A percentile compares a stretch with the other conserved stretches of the same genome.
Evolutionary conservation across 1,140 invertebrate genomes (phyloP).

Genomic region (Sarcophaga peregrina): DNA sequence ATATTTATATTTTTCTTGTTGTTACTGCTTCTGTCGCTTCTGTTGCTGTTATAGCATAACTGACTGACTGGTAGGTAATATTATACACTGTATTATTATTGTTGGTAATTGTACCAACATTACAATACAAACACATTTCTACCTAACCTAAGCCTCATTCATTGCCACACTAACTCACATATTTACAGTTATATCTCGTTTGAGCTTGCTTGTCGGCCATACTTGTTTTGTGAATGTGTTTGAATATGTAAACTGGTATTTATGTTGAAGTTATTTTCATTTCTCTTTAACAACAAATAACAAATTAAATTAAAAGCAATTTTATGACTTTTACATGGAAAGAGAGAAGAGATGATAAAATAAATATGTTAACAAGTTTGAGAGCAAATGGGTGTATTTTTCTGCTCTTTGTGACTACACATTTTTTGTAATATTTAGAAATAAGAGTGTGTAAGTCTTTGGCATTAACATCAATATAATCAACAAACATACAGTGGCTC

Average conservation of each 20-base stretch:
- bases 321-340: neutral
- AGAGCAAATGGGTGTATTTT: too few relatives aligned
- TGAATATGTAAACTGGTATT: too few relatives aligned
- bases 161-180: conserved; percentile 39
- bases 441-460: too few relatives aligned
- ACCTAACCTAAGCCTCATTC: conserved; percentile 18
- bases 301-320: too few relatives aligned
- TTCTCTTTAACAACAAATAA: too few relatives aligned
- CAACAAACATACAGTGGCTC: too few relatives aligned
- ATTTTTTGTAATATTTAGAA: too few relatives aligned
- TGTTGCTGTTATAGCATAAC: neutral
- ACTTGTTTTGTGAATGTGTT: neutral
- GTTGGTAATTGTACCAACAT: conserved; percentile 1
- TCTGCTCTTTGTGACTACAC: too few relatives aligned
- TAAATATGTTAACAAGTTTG: too few relatives aligned
- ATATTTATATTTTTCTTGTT: neutral
- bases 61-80: neutral
- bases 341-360: neutral
- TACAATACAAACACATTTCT: conserved; percentile 3
- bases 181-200: conserved; percentile 32
- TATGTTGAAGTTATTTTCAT: too few relatives aligned
- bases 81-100: neutral
- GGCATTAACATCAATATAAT: too few relatives aligned
- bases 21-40: neutral
- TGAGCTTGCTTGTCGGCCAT: neutral